Base-by-base conservation (phyloP, 92 coral and sea anemone genomes). In the Palythoa grandis region DNA sequence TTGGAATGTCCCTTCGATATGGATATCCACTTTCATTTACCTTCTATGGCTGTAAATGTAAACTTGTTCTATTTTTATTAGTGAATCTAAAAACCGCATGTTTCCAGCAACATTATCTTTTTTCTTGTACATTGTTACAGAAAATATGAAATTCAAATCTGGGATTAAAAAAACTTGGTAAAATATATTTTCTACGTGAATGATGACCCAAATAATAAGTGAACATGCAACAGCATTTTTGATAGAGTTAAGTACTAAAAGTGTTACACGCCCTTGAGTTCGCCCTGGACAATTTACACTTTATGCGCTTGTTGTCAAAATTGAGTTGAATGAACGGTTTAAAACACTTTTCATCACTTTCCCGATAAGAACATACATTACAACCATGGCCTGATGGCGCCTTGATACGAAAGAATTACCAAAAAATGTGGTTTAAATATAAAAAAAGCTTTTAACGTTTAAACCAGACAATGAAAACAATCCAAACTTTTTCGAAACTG, bases 341-440 rank as follows among this genome's bases (percentile, higher is more conserved):
- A 69, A 37, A 25, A 69, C 39, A 25, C 43, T 69, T 69, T 69
- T 69, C 74, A 29, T 10, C 74, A 37, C 74, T 22, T 37, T 35
- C 47, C 47, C 74, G 74, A 69, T 69, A 69, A 69, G 74, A 24
- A 69, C 74, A 69, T 8, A 29, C 74, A 6, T 4, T 16, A 69
- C 13, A 37, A 43, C 47, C 48, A 69, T 69, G 74, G n/a, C 74
- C 74, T 29, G 74, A 69, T 69, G 74, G 48, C 74, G 47, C 14
- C 74, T 25, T 25, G 74, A 69, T 29, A 69, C 39, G 37, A 69
- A 67, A 25, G 47, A 69, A 24, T 1, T 11, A 37, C 4, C 23
- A 24, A 69, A 69, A 23, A 69, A 23, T 69, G 5, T 69, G 2
- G 24, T 69, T 67, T 20, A 15, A 29, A 24, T 29, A 25, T 69